Percentiles rank a stretch among this genome's conserved stretches.
Conservation (phyloP, 2,113 vertebrate genomes). For the Elephas maximus region DNA sequence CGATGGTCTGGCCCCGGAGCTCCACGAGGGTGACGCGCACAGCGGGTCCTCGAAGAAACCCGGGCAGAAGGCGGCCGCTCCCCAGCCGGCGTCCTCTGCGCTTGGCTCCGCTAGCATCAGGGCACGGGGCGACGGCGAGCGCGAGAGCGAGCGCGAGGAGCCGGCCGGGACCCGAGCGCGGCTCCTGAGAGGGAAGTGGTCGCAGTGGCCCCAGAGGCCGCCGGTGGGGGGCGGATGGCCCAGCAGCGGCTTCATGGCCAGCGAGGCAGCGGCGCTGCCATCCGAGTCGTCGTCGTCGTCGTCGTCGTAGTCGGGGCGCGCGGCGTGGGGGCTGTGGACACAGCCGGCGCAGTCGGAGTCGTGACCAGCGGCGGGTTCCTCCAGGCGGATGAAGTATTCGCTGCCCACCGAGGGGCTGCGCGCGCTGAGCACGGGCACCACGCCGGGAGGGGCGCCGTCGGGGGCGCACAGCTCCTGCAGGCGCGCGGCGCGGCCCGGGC, state of each 20-base stretch:
- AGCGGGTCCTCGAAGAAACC: conserved; percentile 89
- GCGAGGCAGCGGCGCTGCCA: conserved; percentile 90
- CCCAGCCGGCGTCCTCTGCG: conserved; percentile 88
- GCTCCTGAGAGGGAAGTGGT: conserved; percentile 67
- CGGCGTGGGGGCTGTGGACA: conserved; percentile 86
- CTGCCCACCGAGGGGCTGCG: conserved; percentile 95
- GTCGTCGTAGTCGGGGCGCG: conserved; percentile 42
- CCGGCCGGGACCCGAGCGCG: conserved; percentile 45
- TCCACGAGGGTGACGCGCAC: conserved; percentile 86
- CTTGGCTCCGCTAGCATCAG: conserved; percentile 4
- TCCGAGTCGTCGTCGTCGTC: conserved; percentile 89
- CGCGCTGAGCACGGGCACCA: conserved; percentile 95
- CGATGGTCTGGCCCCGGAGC: conserved; percentile 63
- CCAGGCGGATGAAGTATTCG: conserved; percentile 97
- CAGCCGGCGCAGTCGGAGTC: conserved; percentile 92
- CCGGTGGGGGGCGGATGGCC: conserved; percentile 82
- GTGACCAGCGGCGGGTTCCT: conserved; percentile 92
- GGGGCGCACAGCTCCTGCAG: conserved; percentile 94
- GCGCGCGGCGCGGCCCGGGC: conserved; percentile 87
- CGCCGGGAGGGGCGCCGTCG: conserved; percentile 87
- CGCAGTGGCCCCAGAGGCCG: conserved; percentile 73
- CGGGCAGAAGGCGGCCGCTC: conserved; percentile 89
- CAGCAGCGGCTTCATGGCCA: conserved; percentile 94
- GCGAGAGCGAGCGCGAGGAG: conserved; percentile 87
- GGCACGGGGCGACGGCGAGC: not conserved